Evolutionary conservation across 2,797 vertebrate genomes (phyloP).

Genomic region (Myotis pilosus): DNA sequence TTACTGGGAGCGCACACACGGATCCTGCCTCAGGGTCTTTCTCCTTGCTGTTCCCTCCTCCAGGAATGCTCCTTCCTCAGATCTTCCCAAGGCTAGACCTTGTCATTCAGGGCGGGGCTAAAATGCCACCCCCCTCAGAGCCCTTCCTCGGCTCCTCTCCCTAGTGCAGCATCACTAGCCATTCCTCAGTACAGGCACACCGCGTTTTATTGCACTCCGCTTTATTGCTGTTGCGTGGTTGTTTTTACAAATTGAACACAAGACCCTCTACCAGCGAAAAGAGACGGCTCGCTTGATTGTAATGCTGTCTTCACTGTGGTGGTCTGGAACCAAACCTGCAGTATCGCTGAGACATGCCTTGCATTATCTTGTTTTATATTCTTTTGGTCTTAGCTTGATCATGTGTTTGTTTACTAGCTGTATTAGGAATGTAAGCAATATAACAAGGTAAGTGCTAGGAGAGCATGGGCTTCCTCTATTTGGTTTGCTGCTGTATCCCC

Average conservation of each 20-base stretch:
- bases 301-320: neutral
- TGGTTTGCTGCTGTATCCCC: neutral
- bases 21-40: neutral
- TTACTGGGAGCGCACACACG: neutral
- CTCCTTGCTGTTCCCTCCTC: neutral
- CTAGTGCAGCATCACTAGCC: neutral
- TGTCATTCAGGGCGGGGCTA: neutral
- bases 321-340: neutral
- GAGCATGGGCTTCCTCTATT: neutral
- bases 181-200: neutral
- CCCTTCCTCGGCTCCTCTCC: neutral
- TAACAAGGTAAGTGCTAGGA: neutral
- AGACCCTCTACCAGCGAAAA: neutral
- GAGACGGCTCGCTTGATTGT: neutral
- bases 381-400: neutral
- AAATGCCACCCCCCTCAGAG: neutral
- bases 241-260: neutral
- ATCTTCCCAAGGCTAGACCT: neutral
- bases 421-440: neutral
- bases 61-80: neutral
- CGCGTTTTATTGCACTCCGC: neutral
- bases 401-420: neutral
- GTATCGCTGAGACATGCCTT: neutral
- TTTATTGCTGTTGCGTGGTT: too few species aligned
- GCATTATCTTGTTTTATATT: neutral